Evolutionary conservation across 2,797 vertebrate genomes (phyloP).

Genomic region (Trachurus trachurus): DNA sequence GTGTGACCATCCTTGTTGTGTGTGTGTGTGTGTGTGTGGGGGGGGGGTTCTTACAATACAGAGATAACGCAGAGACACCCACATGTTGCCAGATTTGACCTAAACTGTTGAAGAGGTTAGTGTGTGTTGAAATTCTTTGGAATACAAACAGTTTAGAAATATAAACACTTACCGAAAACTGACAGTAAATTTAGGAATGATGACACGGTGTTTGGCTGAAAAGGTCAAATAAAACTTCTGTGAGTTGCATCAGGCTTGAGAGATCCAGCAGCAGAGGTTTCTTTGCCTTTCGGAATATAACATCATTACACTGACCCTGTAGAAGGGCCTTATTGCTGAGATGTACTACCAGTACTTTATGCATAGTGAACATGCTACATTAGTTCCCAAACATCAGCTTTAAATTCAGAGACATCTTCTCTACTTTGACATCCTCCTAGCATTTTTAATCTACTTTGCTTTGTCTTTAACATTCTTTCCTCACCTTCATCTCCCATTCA

Average conservation of each 20-base stretch:
- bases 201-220: neutral
- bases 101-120: neutral
- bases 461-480: neutral
- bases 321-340: neutral
- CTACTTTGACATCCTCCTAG: neutral
- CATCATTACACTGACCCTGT: neutral
- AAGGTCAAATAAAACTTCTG: neutral
- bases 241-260: neutral
- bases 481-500: conserved; percentile 3
- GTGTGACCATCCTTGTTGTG: neutral
- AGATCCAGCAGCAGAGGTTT: neutral
- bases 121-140: neutral
- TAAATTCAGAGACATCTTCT: neutral
- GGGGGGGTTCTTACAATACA: conserved; percentile 21
- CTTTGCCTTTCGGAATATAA: neutral
- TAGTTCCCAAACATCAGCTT: neutral
- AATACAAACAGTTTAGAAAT: neutral
- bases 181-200: neutral
- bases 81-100: neutral
- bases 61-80: conserved; percentile 31
- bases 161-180: neutral
- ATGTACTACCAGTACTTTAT: neutral
- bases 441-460: neutral
- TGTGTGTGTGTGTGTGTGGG: conserved; percentile 14
- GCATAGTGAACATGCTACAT: neutral